Evolutionary conservation across 2,888 invertebrate genomes (phyloP), one percentile per base, ranked within the genome.

Genomic region (Volucella zonaria): DNA sequence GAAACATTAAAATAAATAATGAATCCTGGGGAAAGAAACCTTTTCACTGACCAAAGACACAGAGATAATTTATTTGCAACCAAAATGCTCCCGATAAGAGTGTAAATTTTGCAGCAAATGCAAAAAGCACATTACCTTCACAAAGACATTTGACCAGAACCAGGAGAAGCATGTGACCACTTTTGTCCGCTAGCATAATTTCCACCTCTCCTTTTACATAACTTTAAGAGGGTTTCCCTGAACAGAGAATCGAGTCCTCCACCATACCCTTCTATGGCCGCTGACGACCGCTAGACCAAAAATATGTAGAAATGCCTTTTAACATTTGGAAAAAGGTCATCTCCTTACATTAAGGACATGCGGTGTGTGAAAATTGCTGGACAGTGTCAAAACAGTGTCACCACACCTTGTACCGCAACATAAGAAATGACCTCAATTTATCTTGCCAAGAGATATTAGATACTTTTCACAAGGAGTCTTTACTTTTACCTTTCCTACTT

Each of bases 401-500:
- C 87, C 88, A 87, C 88, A 88, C 88, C 88, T 88, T 88, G 85
- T 71, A 86, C 86, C 87, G 71, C 87, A 86, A 70, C 68, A 80
- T 88, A 89, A 89, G 89, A 90, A 90, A 89, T 90, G 90, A 90
- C 92, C 90, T 89, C 90, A 91, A 91, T 92, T 92, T 91, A 91
- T 91, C 90, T 90, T 90, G 82, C 87, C 87, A 81, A 87, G 68
- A 85, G 76, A 81, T 85, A 85, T 85, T 85, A 85, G 73, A 83
- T 71, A 66, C 31, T 73, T 83, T 80, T 76, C 83, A 76, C 75
- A 80, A 71, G 79, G 68, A 62, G 75, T 58, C 83, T 88, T 87
- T 86, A 62, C 68, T 62, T 86, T 82, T 82, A 78, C 82, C 82
- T 86, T 82, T 86, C 49, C 75, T 82, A 82, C 86, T 82, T 86